A percentile compares a stretch with the other conserved stretches of the same genome.
These are phyloP conservation scores for Sciurus vulgaris DNA, from an alignment of 2,797 vertebrate species.

Conservation along the genomic window DNA sequence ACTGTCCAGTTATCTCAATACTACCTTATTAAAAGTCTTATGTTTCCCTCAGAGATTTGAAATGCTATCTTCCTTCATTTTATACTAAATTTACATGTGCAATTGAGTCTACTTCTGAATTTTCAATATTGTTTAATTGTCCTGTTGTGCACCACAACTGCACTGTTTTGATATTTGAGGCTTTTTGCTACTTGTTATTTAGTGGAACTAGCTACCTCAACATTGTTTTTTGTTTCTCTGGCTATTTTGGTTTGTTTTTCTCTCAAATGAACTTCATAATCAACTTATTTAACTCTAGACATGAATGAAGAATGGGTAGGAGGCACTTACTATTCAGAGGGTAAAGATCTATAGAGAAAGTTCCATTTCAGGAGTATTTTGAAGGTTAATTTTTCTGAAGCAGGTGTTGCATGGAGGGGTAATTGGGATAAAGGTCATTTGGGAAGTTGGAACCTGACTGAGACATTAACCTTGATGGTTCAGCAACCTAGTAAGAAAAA, in stretches of 20 bases:
- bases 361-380: constrained; percentile 51
- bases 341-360: constrained; percentile 17
- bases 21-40: background rate
- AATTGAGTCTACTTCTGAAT: background rate
- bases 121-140: background rate
- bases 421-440: constrained; percentile 70
- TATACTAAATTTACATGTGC: background rate
- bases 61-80: background rate
- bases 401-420: constrained; percentile 60
- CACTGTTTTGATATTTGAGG: background rate
- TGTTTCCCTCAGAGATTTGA: background rate
- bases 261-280: constrained; percentile 11
- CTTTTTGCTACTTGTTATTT: background rate
- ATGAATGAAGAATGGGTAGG: background rate
- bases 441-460: constrained; percentile 50
- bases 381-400: constrained; percentile 76
- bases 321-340: background rate
- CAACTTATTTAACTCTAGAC: constrained; percentile 14
- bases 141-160: background rate
- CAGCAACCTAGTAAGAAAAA: constrained; percentile 36
- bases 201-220: background rate
- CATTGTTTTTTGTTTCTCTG: background rate
- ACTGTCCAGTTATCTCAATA: background rate
- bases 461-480: constrained; percentile 66
- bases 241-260: constrained; percentile 25